phyloP scores from a whole-genome alignment of 1,140 invertebrate species.

The Ctenoplectra terminalis region DNA sequence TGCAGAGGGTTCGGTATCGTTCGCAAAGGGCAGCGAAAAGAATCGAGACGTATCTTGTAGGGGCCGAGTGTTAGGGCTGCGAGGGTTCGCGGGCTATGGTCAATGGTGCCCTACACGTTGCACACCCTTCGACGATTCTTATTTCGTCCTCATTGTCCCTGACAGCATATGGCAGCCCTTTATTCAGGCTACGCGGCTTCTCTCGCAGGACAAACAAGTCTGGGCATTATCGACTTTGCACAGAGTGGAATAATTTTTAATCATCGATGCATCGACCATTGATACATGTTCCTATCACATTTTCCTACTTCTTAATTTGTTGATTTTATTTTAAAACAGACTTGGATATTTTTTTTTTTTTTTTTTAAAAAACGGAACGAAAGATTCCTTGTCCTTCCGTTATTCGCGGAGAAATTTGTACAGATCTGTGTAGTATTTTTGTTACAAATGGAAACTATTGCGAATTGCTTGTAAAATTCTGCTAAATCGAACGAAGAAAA shows the following conservation, averaged over 20 bases:
- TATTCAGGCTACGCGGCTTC: conserved; percentile 31
- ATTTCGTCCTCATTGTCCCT: conserved; percentile 64
- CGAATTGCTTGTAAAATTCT: too few species aligned
- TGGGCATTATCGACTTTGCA: conserved; percentile 21
- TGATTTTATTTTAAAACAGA: too few species aligned
- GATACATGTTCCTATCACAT: too few species aligned
- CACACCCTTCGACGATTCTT: conserved; percentile 61
- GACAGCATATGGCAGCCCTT: conserved; percentile 67
- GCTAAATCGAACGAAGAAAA: too few species aligned
- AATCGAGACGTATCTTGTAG: conserved; percentile 59
- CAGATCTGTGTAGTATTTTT: too few species aligned
- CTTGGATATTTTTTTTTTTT: too few species aligned
- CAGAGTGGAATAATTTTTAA: background rate
- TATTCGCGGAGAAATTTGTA: too few species aligned
- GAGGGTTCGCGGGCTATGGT: conserved; percentile 32
- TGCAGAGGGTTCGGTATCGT: conserved; percentile 42
- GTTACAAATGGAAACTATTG: too few species aligned
- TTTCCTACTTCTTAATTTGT: too few species aligned
- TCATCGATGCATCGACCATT: too few species aligned
- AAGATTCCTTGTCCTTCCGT: too few species aligned
- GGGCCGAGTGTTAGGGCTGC: conserved; percentile 17
- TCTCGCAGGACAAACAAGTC: conserved; percentile 23
- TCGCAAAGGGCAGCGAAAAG: conserved; percentile 49
- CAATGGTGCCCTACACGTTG: conserved; percentile 40
- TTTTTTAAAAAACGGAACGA: too few species aligned